Percentiles rank a stretch among this genome's conserved stretches.
Conservation (phyloP, 1,140 invertebrate species). For the Ladona fulva region DNA sequence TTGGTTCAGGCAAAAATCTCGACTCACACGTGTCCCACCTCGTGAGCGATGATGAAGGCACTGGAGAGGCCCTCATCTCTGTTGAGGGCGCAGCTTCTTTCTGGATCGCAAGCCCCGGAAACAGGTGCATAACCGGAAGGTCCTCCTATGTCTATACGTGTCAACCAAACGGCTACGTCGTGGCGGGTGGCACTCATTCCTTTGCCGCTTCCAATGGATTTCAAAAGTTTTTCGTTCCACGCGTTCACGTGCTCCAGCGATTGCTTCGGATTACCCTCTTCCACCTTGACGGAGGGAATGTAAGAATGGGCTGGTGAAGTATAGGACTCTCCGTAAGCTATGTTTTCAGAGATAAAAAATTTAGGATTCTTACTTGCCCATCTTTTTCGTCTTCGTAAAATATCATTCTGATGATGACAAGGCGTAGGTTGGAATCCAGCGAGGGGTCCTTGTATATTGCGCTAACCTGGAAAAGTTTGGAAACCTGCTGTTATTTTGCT, state of each 20-base stretch:
- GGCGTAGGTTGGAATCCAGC: conserved; percentile 52
- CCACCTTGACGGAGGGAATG: conserved; percentile 36
- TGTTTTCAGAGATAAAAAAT: not conserved
- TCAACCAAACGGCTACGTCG: conserved; percentile 66
- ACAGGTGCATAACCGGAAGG: conserved; percentile 75
- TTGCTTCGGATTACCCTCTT: conserved; percentile 53
- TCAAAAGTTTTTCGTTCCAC: conserved; percentile 53
- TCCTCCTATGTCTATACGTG: conserved; percentile 58
- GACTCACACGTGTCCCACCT: conserved; percentile 68
- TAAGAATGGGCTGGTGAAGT: not conserved
- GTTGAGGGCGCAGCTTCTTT: conserved; percentile 63
- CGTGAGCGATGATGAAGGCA: conserved; percentile 73
- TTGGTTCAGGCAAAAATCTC: no score
- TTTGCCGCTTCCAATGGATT: conserved; percentile 33
- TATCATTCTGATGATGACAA: conserved; percentile 53
- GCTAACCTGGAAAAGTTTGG: conserved; percentile 45
- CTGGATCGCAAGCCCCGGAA: conserved; percentile 59
- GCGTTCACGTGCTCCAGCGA: conserved; percentile 66
- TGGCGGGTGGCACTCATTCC: conserved; percentile 39
- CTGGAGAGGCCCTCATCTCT: conserved; percentile 70
- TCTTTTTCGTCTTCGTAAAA: conserved; percentile 51
- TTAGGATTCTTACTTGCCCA: conserved; percentile 33
- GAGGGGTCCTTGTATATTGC: conserved; percentile 62
- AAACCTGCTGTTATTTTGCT: no score
- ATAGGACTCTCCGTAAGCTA: not conserved